Base-by-base conservation (phyloP, 1,140 invertebrate genomes). In the Lethrus apterus region DNA sequence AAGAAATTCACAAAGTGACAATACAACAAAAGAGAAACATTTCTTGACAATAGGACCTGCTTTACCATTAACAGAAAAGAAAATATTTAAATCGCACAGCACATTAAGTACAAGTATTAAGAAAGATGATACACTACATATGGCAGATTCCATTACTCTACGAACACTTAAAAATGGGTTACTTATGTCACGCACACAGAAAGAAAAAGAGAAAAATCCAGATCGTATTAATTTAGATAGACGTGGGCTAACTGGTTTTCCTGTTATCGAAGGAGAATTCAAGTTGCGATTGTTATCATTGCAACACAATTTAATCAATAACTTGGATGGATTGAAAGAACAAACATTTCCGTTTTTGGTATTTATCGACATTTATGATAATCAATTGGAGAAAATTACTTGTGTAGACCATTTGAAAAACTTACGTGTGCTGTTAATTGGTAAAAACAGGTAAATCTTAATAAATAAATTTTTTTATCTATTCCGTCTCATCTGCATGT, bases 361-460 rank as follows among this genome's bases (percentile, higher is more conserved):
- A 18, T 93, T 93, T 62, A 76, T 96, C 32, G 92, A 96, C 67
- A 70, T 96, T 2, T 95, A 94, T 67, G 88, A 93, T 66, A 96
- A 96, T 70, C 87, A 93, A 66, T 81, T 96, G 26, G 89, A 93
- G 46, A 81, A 80, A 59, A 84, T 95, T 35, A 77, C 76, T 30
- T 84, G 78, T 46, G 70, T 94, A 21, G 79, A 84, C 50, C 70
- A 76, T 33, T 72, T 93, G 4, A 78, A 78, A 33, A 86, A 83
- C 61, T 70, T 94, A 7, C 70, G 89, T 55, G 89, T 94, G 3
- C 71, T 94, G 33, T 75, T 94, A 46, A 76, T 94, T 58, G 91
- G 91, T 4, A 94, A 93, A 70, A 93, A 94, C 67, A 81, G 86
- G 70, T 62, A 60, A 24, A 24, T 36, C 19, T 36, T 2, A 35